Conservation (phyloP, 2,888 invertebrate species). For the Temnothorax unifasciatus region DNA sequence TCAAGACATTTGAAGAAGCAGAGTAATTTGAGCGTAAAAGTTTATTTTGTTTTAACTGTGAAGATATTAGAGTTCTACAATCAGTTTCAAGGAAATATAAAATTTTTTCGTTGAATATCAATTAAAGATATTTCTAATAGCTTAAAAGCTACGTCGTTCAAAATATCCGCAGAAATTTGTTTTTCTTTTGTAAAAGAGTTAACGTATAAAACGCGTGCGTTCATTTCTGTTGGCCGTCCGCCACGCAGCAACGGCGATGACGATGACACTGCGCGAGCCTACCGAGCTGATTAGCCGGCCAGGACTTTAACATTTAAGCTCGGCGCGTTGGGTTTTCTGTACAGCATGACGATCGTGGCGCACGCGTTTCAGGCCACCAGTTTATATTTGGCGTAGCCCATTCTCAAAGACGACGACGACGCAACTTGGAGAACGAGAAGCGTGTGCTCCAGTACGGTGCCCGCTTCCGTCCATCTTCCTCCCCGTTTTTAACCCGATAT, state of each 20-base stretch:
- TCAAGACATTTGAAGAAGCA: not conserved
- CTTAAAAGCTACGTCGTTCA: not conserved
- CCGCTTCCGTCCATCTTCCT: not conserved
- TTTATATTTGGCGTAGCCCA: constrained; percentile 74
- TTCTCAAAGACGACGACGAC: constrained; percentile 49
- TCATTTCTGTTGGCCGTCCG: constrained; percentile 73
- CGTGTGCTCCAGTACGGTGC: constrained; percentile 34
- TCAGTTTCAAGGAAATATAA: not conserved
- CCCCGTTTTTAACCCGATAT: constrained; percentile 33
- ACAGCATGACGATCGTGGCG: constrained; percentile 60
- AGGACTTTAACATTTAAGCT: constrained; percentile 71
- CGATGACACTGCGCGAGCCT: constrained; percentile 62
- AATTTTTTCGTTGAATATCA: not conserved
- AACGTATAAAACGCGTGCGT: constrained; percentile 55
- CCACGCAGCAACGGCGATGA: constrained; percentile 62
- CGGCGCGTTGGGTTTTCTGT: constrained; percentile 47
- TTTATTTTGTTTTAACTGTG: not conserved
- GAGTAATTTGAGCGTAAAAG: not conserved
- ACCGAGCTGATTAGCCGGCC: constrained; percentile 60
- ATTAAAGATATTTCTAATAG: not conserved
- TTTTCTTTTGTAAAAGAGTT: constrained; percentile 35
- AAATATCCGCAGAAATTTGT: not conserved
- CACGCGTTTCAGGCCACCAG: constrained; percentile 67
- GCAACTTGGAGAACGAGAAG: constrained; percentile 51
- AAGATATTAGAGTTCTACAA: not conserved